Conservation (phyloP, 2,113 vertebrate species). For the Tonatia bakeri region DNA sequence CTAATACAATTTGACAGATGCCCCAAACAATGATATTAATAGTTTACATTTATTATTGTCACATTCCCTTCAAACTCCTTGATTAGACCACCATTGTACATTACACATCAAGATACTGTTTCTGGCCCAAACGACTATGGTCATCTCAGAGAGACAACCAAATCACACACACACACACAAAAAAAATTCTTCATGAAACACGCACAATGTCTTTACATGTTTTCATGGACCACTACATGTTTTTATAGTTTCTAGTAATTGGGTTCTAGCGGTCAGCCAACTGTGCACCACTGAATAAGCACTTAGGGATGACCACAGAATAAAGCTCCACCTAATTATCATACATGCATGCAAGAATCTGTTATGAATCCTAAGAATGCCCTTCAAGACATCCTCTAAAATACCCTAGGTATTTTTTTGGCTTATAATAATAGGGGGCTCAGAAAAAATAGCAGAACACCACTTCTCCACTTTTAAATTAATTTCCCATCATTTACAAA, state of each 20-base stretch:
- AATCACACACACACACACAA: no score
- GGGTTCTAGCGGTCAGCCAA: neutral
- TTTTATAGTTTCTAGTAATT: slow-evolving; percentile 53
- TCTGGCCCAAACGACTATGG: neutral
- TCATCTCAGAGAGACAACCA: neutral
- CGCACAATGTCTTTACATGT: neutral
- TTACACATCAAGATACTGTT: neutral
- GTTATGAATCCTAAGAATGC: neutral
- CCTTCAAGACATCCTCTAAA: slow-evolving; percentile 29
- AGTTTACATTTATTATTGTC: slow-evolving; percentile 40
- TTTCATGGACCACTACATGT: neutral
- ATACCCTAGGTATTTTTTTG: neutral
- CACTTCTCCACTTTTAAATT: slow-evolving; percentile 56
- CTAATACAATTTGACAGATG: slow-evolving; percentile 31
- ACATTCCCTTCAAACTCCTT: neutral
- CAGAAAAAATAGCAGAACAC: slow-evolving; percentile 26
- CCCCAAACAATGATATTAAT: slow-evolving; percentile 9
- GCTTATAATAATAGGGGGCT: neutral
- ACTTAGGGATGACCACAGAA: slow-evolving; percentile 31
- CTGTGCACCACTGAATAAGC: neutral
- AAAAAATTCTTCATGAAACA: neutral
- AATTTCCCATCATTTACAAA: slow-evolving; percentile 67
- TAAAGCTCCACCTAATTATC: slow-evolving; percentile 59
- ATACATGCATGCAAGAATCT: neutral
- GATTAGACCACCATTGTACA: neutral